Evolutionary conservation across 2,797 vertebrate species (phyloP).

Genomic region (Acrossocheilus wenchowensis): DNA sequence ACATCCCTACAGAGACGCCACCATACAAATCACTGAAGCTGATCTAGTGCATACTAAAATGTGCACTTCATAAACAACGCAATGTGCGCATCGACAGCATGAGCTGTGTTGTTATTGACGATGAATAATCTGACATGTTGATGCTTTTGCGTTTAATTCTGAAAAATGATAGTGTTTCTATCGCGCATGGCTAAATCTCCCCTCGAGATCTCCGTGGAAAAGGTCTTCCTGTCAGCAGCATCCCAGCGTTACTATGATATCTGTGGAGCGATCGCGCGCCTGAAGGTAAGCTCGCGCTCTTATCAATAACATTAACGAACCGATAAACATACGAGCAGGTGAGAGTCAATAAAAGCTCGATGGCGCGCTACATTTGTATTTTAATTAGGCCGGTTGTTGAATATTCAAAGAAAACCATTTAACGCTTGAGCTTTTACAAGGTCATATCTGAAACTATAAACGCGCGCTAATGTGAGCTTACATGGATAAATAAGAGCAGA

Average conservation of each 20-base stretch:
- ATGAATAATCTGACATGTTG: background rate
- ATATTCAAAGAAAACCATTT: background rate
- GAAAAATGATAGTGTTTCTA: constrained; percentile 20
- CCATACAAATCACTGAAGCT: background rate
- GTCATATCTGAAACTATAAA: constrained; percentile 9
- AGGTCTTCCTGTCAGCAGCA: constrained; percentile 56
- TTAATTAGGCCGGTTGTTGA: background rate
- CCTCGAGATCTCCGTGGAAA: constrained; percentile 45
- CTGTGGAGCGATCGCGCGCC: constrained; percentile 47
- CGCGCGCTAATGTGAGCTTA: background rate
- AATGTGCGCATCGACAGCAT: background rate
- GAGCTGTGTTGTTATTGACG: background rate
- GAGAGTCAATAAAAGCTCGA: background rate
- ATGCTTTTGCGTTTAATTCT: background rate
- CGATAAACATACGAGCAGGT: background rate
- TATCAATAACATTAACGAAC: background rate
- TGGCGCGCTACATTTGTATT: background rate
- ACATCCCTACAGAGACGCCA: constrained; percentile 8
- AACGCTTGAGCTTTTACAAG: constrained; percentile 14
- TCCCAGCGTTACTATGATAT: constrained; percentile 51
- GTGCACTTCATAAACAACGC: background rate
- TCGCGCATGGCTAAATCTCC: constrained; percentile 58
- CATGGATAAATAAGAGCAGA: background rate
- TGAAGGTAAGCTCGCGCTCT: constrained; percentile 60
- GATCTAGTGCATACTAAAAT: background rate